phyloP scores from a whole-genome alignment of 2,888 invertebrate genomes.

The Drosophila anomalata region DNA sequence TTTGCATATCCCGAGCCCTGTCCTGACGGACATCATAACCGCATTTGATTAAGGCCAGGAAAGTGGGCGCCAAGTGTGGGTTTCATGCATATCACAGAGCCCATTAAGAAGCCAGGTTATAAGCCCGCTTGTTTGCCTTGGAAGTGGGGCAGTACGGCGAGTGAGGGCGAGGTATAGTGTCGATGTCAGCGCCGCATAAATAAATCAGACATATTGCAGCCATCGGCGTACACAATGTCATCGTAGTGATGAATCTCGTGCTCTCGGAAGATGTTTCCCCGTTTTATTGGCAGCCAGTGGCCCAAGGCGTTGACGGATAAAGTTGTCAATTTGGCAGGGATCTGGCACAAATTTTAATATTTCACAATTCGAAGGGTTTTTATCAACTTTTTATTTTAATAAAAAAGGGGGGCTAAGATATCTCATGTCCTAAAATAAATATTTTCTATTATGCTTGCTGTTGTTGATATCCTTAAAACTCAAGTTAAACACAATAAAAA shows the following conservation, averaged over 20 bases:
- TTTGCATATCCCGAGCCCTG: slow-evolving; percentile 47
- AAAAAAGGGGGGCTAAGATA: no score
- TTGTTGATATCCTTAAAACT: no score
- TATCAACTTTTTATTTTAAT: no score
- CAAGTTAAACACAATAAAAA: no score
- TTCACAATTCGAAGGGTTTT: not conserved
- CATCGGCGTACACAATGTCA: slow-evolving; percentile 23
- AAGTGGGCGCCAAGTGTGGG: slow-evolving; percentile 26
- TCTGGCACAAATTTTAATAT: not conserved
- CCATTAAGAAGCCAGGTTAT: slow-evolving; percentile 57
- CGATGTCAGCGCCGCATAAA: slow-evolving; percentile 61
- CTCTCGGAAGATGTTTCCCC: slow-evolving; percentile 2
- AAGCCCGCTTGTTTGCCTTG: not conserved
- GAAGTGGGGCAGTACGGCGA: not conserved
- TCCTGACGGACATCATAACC: slow-evolving; percentile 40
- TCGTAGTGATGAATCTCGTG: slow-evolving; percentile 13
- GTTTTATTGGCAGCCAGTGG: slow-evolving; percentile 33
- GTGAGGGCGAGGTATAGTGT: slow-evolving; percentile 16
- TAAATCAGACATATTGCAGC: slow-evolving; percentile 48
- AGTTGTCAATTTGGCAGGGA: not conserved
- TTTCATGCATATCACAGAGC: slow-evolving; percentile 60
- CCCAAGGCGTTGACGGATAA: slow-evolving; percentile 13
- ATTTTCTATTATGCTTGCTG: no score
- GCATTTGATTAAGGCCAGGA: slow-evolving; percentile 47
- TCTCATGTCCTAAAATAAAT: no score